Evolutionary conservation across 2,888 invertebrate species (phyloP).

Genomic region (Rhingia campestris): DNA sequence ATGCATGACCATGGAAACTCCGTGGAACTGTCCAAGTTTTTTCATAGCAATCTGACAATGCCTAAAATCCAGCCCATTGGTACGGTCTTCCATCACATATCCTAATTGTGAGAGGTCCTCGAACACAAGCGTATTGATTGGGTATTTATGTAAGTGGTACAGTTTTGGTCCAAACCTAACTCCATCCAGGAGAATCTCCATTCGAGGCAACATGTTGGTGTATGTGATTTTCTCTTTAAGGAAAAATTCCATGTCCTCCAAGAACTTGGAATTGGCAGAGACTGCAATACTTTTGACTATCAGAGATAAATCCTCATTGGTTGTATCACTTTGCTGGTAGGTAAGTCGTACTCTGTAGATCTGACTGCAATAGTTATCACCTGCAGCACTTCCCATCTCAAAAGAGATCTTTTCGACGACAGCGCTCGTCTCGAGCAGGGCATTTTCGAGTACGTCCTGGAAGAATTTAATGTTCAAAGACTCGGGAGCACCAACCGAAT

Average conservation of each 20-base stretch:
- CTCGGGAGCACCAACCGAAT: constrained; percentile 53
- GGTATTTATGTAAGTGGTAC: constrained; percentile 64
- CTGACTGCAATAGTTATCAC: constrained; percentile 76
- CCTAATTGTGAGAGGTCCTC: constrained; percentile 83
- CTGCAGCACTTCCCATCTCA: constrained; percentile 70
- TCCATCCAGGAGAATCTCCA: constrained; percentile 78
- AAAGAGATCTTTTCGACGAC: constrained; percentile 60
- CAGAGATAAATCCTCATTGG: constrained; percentile 52
- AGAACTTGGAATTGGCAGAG: constrained; percentile 63
- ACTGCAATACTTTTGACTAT: constrained; percentile 76
- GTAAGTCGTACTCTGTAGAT: constrained; percentile 75
- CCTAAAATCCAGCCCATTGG: constrained; percentile 83
- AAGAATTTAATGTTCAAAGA: constrained; percentile 70
- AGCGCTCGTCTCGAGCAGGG: constrained; percentile 44
- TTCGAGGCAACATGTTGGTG: constrained; percentile 78
- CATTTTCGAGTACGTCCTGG: constrained; percentile 72
- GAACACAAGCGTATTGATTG: constrained; percentile 74
- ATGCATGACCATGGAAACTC: constrained; percentile 83
- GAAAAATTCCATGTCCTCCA: constrained; percentile 81
- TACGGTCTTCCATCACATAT: constrained; percentile 83
- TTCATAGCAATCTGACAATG: constrained; percentile 83
- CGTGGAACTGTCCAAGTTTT: constrained; percentile 84
- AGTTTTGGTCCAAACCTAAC: constrained; percentile 64
- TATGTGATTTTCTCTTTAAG: constrained; percentile 81
- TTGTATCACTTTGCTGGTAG: constrained; percentile 16